Evolutionary conservation across 2,113 vertebrate genomes (phyloP).

Genomic region (Scortum barcoo): DNA sequence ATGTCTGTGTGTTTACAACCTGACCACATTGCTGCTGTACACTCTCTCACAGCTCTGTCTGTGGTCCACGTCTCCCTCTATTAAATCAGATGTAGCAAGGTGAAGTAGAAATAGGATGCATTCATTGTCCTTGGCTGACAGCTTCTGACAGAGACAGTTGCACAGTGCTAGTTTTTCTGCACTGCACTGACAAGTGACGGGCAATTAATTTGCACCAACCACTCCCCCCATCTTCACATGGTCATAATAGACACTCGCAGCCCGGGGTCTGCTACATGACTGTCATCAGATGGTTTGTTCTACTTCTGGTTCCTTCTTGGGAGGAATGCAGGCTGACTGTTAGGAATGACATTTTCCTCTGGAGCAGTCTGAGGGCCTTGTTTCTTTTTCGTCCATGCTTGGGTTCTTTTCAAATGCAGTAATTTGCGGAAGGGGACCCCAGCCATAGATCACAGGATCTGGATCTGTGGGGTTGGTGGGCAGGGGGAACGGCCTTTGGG

Average conservation of each 20-base stretch:
- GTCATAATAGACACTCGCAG: conserved; percentile 48
- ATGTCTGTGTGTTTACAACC: conserved; percentile 80
- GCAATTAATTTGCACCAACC: conserved; percentile 71
- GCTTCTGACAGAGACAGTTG: conserved; percentile 48
- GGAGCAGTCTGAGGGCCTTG: conserved; percentile 43
- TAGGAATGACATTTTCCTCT: conserved; percentile 55
- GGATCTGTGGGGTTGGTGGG: conserved; percentile 55
- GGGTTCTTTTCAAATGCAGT: conserved; percentile 67
- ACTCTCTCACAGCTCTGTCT: conserved; percentile 66
- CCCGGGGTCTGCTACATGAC: conserved; percentile 33
- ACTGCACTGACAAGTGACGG: conserved; percentile 74
- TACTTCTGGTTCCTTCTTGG: conserved; percentile 27
- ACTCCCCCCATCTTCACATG: conserved; percentile 37
- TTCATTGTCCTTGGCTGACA: conserved; percentile 80
- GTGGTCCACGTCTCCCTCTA: conserved; percentile 71
- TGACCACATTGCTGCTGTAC: conserved; percentile 70
- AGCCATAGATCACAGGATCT: conserved; percentile 71
- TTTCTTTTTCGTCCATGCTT: conserved; percentile 55
- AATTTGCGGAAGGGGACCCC: conserved; percentile 74
- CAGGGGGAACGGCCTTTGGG: conserved; percentile 62
- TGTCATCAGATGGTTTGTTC: conserved; percentile 49
- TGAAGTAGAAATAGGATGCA: conserved; percentile 50
- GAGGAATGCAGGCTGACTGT: conserved; percentile 56
- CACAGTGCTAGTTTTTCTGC: conserved; percentile 39
- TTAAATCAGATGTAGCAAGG: conserved; percentile 68